Evolutionary conservation across 2,113 vertebrate genomes (phyloP).

Genomic region (Alectura lathami): DNA sequence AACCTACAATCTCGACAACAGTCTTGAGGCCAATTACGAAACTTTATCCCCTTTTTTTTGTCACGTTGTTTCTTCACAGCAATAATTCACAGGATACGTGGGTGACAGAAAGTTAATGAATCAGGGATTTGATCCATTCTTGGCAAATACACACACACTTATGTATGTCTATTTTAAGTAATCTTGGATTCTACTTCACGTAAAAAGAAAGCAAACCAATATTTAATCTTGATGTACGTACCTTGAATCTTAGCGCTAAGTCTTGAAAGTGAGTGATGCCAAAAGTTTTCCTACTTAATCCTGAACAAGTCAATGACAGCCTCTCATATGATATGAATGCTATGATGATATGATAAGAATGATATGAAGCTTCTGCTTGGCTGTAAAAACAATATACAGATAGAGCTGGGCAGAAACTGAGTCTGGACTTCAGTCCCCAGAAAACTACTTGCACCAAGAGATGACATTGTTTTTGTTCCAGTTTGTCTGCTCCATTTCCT

Average conservation of each 20-base stretch:
- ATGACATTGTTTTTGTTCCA: not conserved
- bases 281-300: not conserved
- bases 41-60: not conserved
- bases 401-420: not conserved
- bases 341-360: accelerated
- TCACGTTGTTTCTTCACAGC: not conserved
- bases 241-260: not conserved
- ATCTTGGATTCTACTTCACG: not conserved
- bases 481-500: not conserved
- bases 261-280: not conserved
- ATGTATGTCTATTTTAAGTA: not conserved
- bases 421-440: not conserved
- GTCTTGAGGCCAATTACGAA: not conserved
- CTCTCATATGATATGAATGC: accelerated
- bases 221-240: not conserved
- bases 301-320: not conserved
- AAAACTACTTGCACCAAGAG: not conserved
- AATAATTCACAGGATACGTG: not conserved
- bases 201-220: not conserved
- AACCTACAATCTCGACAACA: not conserved
- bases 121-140: not conserved
- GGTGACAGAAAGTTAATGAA: not conserved
- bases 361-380: not conserved
- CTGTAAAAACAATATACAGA: not conserved
- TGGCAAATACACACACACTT: not conserved